Base-by-base conservation (phyloP, 2,797 vertebrate genomes). In the Adelosebastes latens region DNA sequence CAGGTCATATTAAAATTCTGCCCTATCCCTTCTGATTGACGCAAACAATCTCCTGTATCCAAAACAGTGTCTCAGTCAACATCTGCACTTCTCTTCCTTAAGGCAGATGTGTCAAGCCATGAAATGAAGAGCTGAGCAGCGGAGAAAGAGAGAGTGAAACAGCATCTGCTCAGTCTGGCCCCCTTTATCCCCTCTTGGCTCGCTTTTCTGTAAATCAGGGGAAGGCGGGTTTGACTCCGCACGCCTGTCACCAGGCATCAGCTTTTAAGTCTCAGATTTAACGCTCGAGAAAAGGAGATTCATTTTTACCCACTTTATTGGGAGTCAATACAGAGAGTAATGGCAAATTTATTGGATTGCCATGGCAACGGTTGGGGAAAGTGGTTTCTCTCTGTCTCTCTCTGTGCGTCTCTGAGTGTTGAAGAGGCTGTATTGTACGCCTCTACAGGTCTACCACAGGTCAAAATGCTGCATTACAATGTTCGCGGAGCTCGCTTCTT, bases 281-380 rank as follows among this genome's bases (percentile, higher is more conserved):
- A 91, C 62, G 71, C 89, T 85, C 9, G 34, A 81, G 85, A 91
- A 87, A 88, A 88, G 87, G 79, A 83, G 82, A 92, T 92, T 91
- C 83, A 87, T 91, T 92, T 91, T 91, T 86, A 87, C 87, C 77
- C 78, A 86, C 79, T 93, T 94, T 92, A 92, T 89, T 87, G 85
- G 82, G 89, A 92, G 87, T 92, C 92, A 89, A 91, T 93, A 88
- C 85, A 71, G 76, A 89, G 83, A 81, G 86, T 75, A 81, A 91
- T 82, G 77, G 85, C 75, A 87, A 74, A 86, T 84, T 86, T 90
- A 92, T 88, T 90, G 77, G 80, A 93, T 95, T 90, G 86, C 94
- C 94, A 95, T 95, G 94, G 94, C 88, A 94, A 96, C 94, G 31
- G 87, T 60, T 83, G 89, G 83, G 79, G 81, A 87, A 86, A 87